Conservation (phyloP, 2,888 invertebrate species). For the Fragum sueziense region DNA sequence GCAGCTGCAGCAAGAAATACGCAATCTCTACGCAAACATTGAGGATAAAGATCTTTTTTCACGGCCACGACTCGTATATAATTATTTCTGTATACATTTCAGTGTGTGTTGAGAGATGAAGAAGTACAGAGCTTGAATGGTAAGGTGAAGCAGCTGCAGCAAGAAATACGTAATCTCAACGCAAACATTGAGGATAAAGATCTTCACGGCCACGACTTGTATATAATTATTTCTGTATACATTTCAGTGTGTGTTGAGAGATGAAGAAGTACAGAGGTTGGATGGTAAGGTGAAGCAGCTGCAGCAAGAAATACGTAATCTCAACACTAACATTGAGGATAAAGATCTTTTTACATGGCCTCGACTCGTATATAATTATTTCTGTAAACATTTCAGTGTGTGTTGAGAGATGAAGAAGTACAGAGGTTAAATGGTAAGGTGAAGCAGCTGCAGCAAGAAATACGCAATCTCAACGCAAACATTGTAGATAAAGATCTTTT, state of each 20-base stretch:
- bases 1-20: constrained; percentile 76
- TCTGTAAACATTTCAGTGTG: constrained; percentile 68
- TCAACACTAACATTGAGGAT: constrained; percentile 73
- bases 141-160: constrained; percentile 77
- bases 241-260: constrained; percentile 75
- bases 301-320: constrained; percentile 75
- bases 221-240: too few species aligned
- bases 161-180: constrained; percentile 75
- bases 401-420: constrained; percentile 78
- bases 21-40: constrained; percentile 72
- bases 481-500: constrained; percentile 74
- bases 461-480: constrained; percentile 72
- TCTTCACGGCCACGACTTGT: too few species aligned
- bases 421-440: constrained; percentile 76
- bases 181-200: constrained; percentile 74
- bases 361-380: too few species aligned
- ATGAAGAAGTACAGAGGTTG: constrained; percentile 78
- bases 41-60: constrained; percentile 74
- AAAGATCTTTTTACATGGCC: constrained; percentile 72
- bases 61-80: too few species aligned
- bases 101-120: constrained; percentile 78
- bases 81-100: constrained; percentile 32
- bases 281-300: constrained; percentile 76
- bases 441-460: constrained; percentile 77
- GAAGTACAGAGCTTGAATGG: constrained; percentile 77